These are phyloP conservation scores for Aplysina aerophoba DNA, from an alignment of 37 sponge, comb jelly and placozoan genomes.

Conservation along the genomic window DNA sequence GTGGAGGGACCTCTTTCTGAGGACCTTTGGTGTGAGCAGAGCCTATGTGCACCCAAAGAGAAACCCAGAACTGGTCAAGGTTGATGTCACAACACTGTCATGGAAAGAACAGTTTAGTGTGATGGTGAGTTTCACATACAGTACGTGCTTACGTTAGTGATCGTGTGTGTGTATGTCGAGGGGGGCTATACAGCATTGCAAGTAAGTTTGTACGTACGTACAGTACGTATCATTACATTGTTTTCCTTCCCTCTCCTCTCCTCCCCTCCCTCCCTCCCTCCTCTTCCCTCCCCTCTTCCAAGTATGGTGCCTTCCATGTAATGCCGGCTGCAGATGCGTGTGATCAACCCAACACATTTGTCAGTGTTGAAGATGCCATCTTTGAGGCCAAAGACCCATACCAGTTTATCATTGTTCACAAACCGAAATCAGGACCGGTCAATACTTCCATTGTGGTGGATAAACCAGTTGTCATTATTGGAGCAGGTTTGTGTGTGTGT, in stretches of 20 bases:
- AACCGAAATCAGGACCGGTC: conserved; percentile 25
- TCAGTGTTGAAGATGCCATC: not conserved
- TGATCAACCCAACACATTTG: no score
- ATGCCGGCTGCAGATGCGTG: not conserved
- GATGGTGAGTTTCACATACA: conserved; percentile 50
- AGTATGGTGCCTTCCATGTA: conserved; percentile 27
- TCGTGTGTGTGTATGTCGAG: not conserved
- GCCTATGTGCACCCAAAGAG: conserved; percentile 18
- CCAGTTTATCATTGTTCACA: conserved; percentile 13
- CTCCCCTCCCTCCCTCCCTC: not conserved
- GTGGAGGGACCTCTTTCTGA: conserved; percentile 66
- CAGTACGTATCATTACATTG: not conserved
- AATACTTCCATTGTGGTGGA: conserved; percentile 59
- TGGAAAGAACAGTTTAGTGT: conserved; percentile 68
- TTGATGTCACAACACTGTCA: conserved; percentile 10
- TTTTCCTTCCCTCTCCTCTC: conserved; percentile 31
- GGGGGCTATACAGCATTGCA: no score
- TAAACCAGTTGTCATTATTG: conserved; percentile 71
- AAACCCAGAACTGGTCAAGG: not conserved
- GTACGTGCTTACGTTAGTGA: not conserved
- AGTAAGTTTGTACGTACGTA: no score
- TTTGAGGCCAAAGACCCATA: conserved; percentile 5
- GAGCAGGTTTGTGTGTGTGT: conserved; percentile 63
- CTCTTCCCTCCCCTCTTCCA: conserved; percentile 38
- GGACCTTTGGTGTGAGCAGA: conserved; percentile 52